Base-by-base conservation (phyloP, 2,797 vertebrate genomes). In the Echeneis naucrates region DNA sequence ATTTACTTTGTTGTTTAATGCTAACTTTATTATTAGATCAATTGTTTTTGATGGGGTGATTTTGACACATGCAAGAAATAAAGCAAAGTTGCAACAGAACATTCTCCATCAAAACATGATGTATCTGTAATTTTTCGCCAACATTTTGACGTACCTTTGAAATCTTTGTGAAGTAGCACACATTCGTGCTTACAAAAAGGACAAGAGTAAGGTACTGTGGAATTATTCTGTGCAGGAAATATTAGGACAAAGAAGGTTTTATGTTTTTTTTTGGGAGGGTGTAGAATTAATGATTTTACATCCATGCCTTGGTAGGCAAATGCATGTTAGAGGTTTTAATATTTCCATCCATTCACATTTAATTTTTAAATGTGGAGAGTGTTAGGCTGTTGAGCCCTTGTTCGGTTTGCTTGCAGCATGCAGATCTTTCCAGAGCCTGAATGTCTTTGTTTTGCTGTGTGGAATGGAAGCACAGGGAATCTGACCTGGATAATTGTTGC, bases 311-410 rank as follows among this genome's bases (percentile, higher is more conserved):
- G 78, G 81, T 78, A 66, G 27, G 62, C 40, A 55, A 64, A 38
- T 61, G 62, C 52, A 68, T 55, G n/a, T 76, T 78, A 72, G 26
- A 51, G 35, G 37, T 74, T 67, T 75, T 72, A 73, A 27, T 74
- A 38, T 72, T 75, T 58, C 27, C 23, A 30, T 56, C 66, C 37
- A 42, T 72, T 38, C 3, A 30, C 5, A 13, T 47, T 44, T 19
- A 26, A n/a, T 64, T 30, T 38, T 48, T 27, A 5, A 32, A 37
- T 3, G 13, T n/a, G 11, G 38, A 51, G 37, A 32, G n/a, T 24
- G 9, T 33, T 26, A 24, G 48, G 11, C 61, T 40, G 24, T 27
- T 47, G 55, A 75, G 26, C 37, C 37, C n/a, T 53, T 57, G 52
- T 67, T 62, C 42, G 26, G 14, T 56, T 51, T 54, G 32, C 35